phyloP scores from a whole-genome alignment of 1,140 invertebrate species.

The Caenorhabditis tropicalis region DNA sequence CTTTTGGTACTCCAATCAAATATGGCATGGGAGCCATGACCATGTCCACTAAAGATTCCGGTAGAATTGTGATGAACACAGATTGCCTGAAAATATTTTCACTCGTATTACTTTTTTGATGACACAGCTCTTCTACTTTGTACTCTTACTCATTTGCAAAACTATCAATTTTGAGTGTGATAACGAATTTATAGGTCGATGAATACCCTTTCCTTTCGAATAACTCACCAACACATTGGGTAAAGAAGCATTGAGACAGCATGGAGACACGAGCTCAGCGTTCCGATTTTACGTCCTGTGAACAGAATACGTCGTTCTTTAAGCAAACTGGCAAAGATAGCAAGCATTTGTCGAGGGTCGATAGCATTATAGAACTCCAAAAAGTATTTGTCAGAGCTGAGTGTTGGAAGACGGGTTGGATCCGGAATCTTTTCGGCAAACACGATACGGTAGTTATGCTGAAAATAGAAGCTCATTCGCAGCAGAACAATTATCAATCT shows the following conservation, averaged over 20 bases:
- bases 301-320: conserved; percentile 67
- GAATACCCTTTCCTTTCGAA: background rate
- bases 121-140: too few relatives aligned
- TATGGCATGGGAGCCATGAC: conserved; percentile 69
- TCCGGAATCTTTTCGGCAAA: conserved; percentile 52
- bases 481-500: background rate
- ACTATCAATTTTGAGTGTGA: background rate
- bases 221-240: conserved; percentile 64
- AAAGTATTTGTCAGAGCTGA: conserved; percentile 65
- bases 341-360: conserved; percentile 64
- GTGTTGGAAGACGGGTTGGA: conserved; percentile 55
- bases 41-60: conserved; percentile 61
- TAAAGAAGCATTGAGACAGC: conserved; percentile 62
- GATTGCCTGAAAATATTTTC: conserved; percentile 61
- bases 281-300: conserved; percentile 63
- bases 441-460: conserved; percentile 15
- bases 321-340: conserved; percentile 65
- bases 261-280: conserved; percentile 66
- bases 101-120: background rate
- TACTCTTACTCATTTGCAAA: background rate
- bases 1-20: conserved; percentile 68
- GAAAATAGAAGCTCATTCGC: background rate
- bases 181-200: background rate
- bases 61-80: conserved; percentile 68
- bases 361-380: conserved; percentile 69